A percentile compares a stretch with the other conserved stretches of the same genome.
Evolutionary conservation across 2,797 vertebrate species (phyloP).

Genomic region (Sylvilagus floridanus): DNA sequence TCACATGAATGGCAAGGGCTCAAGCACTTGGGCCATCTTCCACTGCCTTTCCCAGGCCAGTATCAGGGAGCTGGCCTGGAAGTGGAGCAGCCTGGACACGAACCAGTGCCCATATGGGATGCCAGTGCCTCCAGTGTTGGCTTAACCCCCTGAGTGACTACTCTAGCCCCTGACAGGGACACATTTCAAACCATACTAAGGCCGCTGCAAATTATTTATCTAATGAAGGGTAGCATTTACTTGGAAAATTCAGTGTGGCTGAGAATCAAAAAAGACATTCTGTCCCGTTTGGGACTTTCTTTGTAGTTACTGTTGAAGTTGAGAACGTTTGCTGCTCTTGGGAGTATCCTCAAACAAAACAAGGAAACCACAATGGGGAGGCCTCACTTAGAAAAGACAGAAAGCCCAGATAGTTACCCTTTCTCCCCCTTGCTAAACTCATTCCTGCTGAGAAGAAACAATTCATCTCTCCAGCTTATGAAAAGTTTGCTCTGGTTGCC

Average conservation of each 20-base stretch:
- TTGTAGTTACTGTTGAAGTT: constrained; percentile 68
- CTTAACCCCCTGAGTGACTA: no score
- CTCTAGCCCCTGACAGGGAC: no score
- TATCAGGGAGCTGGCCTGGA: no score
- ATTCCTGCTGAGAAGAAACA: constrained; percentile 75
- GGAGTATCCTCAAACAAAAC: constrained; percentile 71
- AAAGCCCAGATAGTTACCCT: constrained; percentile 43
- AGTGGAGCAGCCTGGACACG: no score
- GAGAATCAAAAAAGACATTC: constrained; percentile 51
- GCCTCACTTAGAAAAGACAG: constrained; percentile 42
- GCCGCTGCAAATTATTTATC: constrained; percentile 21
- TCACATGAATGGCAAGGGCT: no score
- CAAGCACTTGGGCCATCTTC: no score
- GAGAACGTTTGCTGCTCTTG: constrained; percentile 54
- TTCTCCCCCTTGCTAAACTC: constrained; percentile 65
- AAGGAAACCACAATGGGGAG: constrained; percentile 73
- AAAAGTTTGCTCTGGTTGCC: constrained; percentile 69
- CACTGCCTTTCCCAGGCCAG: no score
- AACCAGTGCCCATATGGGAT: no score
- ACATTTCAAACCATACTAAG: not conserved
- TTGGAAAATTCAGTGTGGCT: constrained; percentile 50
- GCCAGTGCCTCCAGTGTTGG: no score
- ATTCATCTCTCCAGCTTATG: constrained; percentile 57
- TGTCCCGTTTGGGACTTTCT: constrained; percentile 59
- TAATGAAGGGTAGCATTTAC: not conserved